A percentile compares a stretch with the other conserved stretches of the same genome.
Conservation (phyloP, 1,140 invertebrate species). For the Drosophila asahinai region DNA sequence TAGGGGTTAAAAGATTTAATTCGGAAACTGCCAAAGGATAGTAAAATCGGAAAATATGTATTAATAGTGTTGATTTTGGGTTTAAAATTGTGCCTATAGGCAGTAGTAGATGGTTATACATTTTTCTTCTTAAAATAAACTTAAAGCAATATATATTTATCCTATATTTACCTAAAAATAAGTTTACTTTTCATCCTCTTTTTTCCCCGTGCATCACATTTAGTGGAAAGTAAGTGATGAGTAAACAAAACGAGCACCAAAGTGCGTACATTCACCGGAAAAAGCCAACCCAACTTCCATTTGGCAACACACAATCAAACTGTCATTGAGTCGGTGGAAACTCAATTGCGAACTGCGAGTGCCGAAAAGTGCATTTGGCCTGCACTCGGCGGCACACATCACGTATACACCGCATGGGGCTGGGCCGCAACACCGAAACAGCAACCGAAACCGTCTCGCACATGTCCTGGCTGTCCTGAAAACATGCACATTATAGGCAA, state of each 20-base stretch:
- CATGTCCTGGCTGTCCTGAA: conserved; percentile 31
- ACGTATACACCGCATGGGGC: conserved; percentile 49
- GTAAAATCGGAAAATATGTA: not conserved
- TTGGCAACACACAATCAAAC: conserved; percentile 46
- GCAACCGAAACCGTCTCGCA: conserved; percentile 15
- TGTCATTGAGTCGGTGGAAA: conserved; percentile 42
- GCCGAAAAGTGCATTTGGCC: conserved; percentile 42
- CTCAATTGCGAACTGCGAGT: conserved; percentile 42
- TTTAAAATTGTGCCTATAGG: too few species aligned
- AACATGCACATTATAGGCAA: conserved; percentile 46
- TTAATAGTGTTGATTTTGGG: too few species aligned
- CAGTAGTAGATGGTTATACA: too few species aligned
- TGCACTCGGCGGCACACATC: conserved; percentile 24
- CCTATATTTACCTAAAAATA: not conserved
- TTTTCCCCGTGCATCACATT: not conserved
- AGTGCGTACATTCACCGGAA: conserved; percentile 29
- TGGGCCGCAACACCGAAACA: not conserved
- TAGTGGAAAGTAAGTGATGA: not conserved
- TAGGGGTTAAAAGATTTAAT: conserved; percentile 18
- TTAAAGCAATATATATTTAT: too few species aligned
- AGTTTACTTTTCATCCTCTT: not conserved
- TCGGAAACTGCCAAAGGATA: not conserved
- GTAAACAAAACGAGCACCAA: conserved; percentile 5
- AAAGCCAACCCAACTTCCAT: conserved; percentile 29
- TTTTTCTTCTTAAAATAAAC: too few species aligned